These are phyloP conservation scores for Cactoblastis cactorum DNA, from an alignment of 2,888 invertebrate species.

Conservation along the genomic window DNA sequence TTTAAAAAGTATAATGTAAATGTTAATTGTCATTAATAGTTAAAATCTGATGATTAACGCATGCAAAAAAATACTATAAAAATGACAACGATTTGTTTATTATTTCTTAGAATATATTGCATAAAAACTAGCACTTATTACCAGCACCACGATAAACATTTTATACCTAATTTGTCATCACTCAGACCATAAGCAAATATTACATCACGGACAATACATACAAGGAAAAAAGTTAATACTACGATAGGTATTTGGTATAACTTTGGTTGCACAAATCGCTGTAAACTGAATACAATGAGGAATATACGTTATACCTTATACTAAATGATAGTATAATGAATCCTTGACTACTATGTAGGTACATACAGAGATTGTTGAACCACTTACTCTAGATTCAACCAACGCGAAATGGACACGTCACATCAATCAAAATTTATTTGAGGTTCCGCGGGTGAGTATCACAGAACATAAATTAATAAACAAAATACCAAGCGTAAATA, in stretches of 20 bases:
- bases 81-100: too few relatives aligned
- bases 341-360: neutral
- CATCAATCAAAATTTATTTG: conserved; percentile 13
- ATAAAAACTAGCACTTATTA: neutral
- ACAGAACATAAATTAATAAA: conserved; percentile 4
- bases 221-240: neutral
- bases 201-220: neutral
- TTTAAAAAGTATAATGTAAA: neutral
- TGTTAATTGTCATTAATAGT: neutral
- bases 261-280: neutral
- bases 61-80: too few relatives aligned
- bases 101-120: neutral
- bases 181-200: neutral
- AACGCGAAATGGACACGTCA: conserved; percentile 5
- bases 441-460: conserved; percentile 7
- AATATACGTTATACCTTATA: neutral
- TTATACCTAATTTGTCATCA: neutral
- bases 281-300: neutral
- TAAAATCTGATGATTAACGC: too few relatives aligned
- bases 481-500: neutral
- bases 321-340: too few relatives aligned
- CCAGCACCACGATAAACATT: neutral
- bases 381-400: conserved; percentile 5
- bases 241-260: neutral
- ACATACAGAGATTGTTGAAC: neutral